These are phyloP conservation scores for Remorina albescens DNA, from an alignment of 2,797 vertebrate genomes.

Conservation along the genomic window DNA sequence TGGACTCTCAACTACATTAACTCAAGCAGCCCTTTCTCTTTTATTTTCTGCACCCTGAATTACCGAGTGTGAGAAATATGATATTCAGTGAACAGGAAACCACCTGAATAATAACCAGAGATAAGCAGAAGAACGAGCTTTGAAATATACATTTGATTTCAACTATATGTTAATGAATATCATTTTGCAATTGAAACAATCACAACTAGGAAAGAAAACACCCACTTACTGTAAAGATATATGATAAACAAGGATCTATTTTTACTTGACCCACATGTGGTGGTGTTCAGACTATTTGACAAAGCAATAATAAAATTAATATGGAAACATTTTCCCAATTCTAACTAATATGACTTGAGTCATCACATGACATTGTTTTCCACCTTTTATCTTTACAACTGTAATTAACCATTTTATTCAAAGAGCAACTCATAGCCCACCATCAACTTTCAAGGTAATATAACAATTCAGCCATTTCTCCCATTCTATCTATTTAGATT, in stretches of 20 bases:
- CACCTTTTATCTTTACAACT: too few relatives aligned
- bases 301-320: too few relatives aligned
- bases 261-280: too few relatives aligned
- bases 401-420: too few relatives aligned
- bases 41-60: conserved; percentile 12
- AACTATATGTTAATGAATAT: not conserved
- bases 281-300: too few relatives aligned
- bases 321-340: too few relatives aligned
- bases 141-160: not conserved
- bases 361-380: too few relatives aligned
- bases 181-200: not conserved
- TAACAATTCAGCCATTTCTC: too few relatives aligned
- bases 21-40: conserved; percentile 3
- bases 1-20: not conserved
- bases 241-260: not conserved
- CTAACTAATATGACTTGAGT: too few relatives aligned
- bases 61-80: not conserved
- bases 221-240: not conserved
- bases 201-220: not conserved
- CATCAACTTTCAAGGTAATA: too few relatives aligned
- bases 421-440: too few relatives aligned
- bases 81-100: not conserved
- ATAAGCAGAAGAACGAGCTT: not conserved
- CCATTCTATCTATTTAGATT: too few relatives aligned
- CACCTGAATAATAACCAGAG: not conserved